phyloP scores from a whole-genome alignment of 2,113 vertebrate species.

The Mustelus asterias region DNA sequence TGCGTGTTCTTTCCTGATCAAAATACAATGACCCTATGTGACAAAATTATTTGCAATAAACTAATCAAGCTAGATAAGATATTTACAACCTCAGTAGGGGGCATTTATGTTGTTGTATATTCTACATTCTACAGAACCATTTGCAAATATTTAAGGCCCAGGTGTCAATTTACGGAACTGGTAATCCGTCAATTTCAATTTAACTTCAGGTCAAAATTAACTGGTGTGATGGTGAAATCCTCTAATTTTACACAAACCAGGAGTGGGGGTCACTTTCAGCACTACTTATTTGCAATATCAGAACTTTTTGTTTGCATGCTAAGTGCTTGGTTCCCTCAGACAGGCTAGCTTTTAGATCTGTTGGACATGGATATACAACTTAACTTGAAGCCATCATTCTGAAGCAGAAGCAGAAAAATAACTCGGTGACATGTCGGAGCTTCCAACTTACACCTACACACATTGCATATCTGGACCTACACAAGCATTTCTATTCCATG shows the following conservation, averaged over 20 bases:
- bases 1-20: background rate
- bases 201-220: background rate
- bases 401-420: background rate
- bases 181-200: background rate
- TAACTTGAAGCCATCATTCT: background rate
- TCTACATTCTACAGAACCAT: background rate
- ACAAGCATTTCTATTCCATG: background rate
- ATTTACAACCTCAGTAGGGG: background rate
- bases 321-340: background rate
- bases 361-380: background rate
- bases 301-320: background rate
- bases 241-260: background rate
- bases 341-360: background rate
- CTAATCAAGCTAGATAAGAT: background rate
- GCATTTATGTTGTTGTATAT: background rate
- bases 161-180: background rate
- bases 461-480: background rate
- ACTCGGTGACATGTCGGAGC: background rate
- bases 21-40: background rate
- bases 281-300: background rate
- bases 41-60: background rate
- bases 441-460: background rate
- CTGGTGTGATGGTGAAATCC: background rate
- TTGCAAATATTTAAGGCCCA: background rate
- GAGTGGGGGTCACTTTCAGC: background rate